Conservation (phyloP, 1,140 invertebrate species). For the Eriocheir sinensis region DNA sequence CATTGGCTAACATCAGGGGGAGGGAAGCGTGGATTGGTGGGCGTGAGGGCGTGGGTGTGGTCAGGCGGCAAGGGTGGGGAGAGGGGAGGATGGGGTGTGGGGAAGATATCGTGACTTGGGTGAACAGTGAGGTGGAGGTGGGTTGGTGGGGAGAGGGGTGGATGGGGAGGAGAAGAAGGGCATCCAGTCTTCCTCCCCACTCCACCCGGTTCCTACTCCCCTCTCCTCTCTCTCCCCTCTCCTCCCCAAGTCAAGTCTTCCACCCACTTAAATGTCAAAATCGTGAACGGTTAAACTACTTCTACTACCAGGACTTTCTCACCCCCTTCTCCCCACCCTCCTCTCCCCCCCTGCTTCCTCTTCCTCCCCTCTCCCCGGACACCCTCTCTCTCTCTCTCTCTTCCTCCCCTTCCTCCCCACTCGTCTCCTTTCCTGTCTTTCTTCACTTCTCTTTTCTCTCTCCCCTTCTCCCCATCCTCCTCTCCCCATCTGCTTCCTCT, state of each 20-base stretch:
- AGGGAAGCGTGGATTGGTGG: conserved; percentile 50
- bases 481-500: background rate
- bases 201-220: background rate
- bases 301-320: background rate
- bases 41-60: conserved; percentile 64
- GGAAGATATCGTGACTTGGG: background rate
- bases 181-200: background rate
- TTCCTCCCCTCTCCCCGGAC: background rate
- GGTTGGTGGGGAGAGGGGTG: background rate
- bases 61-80: background rate
- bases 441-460: no score
- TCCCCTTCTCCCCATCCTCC: background rate
- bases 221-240: background rate
- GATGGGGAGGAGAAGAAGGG: background rate
- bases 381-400: background rate
- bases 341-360: background rate
- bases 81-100: background rate
- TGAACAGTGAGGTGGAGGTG: background rate
- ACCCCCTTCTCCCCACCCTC: background rate
- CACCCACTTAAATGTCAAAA: conserved; percentile 53
- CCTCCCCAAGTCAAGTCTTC: background rate
- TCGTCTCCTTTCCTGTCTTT: no score
- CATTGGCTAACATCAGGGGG: conserved; percentile 57
- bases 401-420: background rate
- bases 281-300: conserved; percentile 6